Conservation (phyloP, 2,797 vertebrate species). For the Neomorphus geoffroyi region DNA sequence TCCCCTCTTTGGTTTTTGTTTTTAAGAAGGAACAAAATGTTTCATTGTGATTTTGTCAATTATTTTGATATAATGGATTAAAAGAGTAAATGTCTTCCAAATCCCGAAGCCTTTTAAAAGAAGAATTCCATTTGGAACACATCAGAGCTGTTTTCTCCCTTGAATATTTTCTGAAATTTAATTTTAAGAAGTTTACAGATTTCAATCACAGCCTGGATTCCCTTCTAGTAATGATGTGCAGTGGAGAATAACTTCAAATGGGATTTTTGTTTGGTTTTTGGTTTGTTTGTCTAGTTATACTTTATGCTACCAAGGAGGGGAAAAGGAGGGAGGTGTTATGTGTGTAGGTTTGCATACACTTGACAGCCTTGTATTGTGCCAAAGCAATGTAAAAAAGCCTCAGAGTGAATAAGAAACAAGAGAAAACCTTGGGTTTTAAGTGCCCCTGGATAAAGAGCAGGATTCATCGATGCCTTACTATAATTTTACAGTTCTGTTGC, state of each 20-base stretch:
- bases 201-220: neutral
- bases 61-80: conserved; percentile 70
- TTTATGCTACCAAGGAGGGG: conserved; percentile 2
- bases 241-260: neutral
- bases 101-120: conserved; percentile 56
- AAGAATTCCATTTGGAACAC: conserved; percentile 61
- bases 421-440: conserved; percentile 34
- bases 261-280: neutral
- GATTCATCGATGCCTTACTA: conserved; percentile 3
- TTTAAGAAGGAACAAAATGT: conserved; percentile 71
- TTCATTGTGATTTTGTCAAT: conserved; percentile 74
- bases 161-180: conserved; percentile 47
- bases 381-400: conserved; percentile 37
- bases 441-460: neutral
- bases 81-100: conserved; percentile 71
- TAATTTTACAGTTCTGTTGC: conserved; percentile 9
- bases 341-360: neutral
- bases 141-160: conserved; percentile 50
- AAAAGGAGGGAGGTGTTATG: neutral
- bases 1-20: conserved; percentile 52
- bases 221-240: neutral
- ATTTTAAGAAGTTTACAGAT: conserved; percentile 40
- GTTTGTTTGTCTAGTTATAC: neutral
- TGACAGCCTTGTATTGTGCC: conserved; percentile 29
- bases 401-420: conserved; percentile 20